Base-by-base conservation (phyloP, 1,140 invertebrate genomes). In the Helicorthomorpha holstii region DNA sequence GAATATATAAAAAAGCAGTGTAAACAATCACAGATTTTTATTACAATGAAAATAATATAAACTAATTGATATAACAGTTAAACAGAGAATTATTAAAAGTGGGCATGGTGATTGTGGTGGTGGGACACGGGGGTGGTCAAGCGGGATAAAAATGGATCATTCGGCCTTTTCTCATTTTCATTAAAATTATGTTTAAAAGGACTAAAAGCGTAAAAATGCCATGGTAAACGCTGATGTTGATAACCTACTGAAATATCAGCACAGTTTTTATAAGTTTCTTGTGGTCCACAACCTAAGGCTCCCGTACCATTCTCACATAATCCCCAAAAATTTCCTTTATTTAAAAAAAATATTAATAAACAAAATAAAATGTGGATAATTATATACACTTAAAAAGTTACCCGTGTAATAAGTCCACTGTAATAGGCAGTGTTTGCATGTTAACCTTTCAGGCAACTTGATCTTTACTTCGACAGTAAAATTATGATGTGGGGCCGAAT, bases 221-320 rank as follows among this genome's bases (percentile, higher is more conserved):
- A 25, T 25, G 44, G 21, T 46, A 19, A 7, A 7, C 7, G 19
- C 19, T 4, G 4, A 7, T 46, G 44, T 7, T 46, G 12, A 46
- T 46, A 21, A 21, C 19, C 19, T 7, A 46, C 21, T 25, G 44
- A 21, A 41, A 91, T 74, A 61, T 92, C 86, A 0, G 86, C 87
- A 61, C 87, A 91, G 61, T 89, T 90, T 43, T 83, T 72, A 63
- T 90, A 92, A 0, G 83, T 88, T 68, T 92, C 86, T 43, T 87
- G 82, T 51, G 74, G 73, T 21, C 87, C 87, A 60, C 86, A 91
- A 0, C 87, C 86, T 1, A 85, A 76, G 0, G 80, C 81, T 63
- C 85, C 81, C 7, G 82, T 85, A 46, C 85, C 85, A 62, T 90
- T 86, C 0, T 76, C 67, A 63, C 85, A 89, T 3, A 73, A 78